Percentiles rank a stretch among this genome's conserved stretches.
Evolutionary conservation across 2,888 invertebrate species (phyloP).

Genomic region (Epicampocera succincta): DNA sequence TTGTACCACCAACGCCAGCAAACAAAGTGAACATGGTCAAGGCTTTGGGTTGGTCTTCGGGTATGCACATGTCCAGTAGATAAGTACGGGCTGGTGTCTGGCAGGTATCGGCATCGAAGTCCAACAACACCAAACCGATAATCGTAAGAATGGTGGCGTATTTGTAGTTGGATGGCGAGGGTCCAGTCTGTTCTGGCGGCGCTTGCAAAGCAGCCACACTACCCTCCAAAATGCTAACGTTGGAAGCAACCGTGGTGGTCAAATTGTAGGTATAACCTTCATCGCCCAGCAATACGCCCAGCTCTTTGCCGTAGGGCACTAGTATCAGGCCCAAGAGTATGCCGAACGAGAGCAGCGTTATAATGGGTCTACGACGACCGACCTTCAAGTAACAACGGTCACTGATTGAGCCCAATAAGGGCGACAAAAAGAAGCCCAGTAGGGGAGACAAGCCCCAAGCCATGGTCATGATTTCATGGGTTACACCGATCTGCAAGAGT

Average conservation of each 20-base stretch:
- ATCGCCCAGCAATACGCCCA: conserved; percentile 83
- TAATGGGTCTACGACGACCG: conserved; percentile 85
- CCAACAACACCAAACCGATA: conserved; percentile 84
- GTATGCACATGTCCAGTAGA: conserved; percentile 84
- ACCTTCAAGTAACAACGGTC: conserved; percentile 83
- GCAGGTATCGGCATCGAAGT: conserved; percentile 86
- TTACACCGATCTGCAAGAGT: conserved; percentile 84
- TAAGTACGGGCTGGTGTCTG: conserved; percentile 86
- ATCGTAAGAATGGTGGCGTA: conserved; percentile 84
- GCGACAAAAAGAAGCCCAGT: conserved; percentile 81
- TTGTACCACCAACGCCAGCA: conserved; percentile 85
- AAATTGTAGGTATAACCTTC: conserved; percentile 70
- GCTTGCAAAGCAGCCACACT: conserved; percentile 72
- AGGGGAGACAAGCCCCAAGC: conserved; percentile 82
- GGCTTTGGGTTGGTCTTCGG: conserved; percentile 85
- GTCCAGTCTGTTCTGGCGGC: conserved; percentile 2
- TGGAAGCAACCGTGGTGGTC: conserved; percentile 53
- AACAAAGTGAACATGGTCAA: conserved; percentile 85
- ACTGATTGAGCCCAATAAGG: conserved; percentile 84
- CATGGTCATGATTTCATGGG: conserved; percentile 84
- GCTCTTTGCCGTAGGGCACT: conserved; percentile 84
- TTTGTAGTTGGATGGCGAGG: conserved; percentile 74
- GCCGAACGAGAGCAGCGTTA: conserved; percentile 83
- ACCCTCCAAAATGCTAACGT: conserved; percentile 67
- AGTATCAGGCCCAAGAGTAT: conserved; percentile 84